Conservation (phyloP, 2,113 vertebrate genomes). For the Periophthalmus modestus region DNA sequence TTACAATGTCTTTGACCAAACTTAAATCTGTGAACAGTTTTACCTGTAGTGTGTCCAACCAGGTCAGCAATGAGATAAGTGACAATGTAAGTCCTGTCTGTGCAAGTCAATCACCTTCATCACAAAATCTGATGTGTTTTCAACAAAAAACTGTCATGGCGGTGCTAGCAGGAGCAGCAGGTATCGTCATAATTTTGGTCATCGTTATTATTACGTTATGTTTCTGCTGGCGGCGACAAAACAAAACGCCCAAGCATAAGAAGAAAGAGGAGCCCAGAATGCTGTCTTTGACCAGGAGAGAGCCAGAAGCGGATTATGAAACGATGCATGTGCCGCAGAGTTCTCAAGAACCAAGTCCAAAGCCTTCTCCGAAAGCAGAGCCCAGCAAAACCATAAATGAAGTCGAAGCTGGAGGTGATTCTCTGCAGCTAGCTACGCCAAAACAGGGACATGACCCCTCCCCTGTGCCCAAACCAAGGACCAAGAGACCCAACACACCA, state of each 20-base stretch:
- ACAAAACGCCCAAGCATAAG: not conserved
- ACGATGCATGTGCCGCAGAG: slow-evolving; percentile 28
- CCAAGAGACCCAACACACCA: slow-evolving; percentile 25
- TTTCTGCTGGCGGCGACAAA: slow-evolving; percentile 6
- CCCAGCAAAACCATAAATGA: slow-evolving; percentile 6
- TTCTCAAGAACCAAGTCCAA: not conserved
- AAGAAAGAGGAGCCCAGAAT: slow-evolving; percentile 22
- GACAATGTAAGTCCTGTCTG: slow-evolving; percentile 39
- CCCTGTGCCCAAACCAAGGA: slow-evolving; percentile 69
- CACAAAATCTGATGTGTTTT: slow-evolving; percentile 31
- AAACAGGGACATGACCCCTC: slow-evolving; percentile 29
- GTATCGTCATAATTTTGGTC: slow-evolving; percentile 45
- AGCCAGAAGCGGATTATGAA: slow-evolving; percentile 33
- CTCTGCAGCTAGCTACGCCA: not conserved
- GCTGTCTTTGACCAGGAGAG: slow-evolving; percentile 20
- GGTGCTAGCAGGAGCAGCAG: slow-evolving; percentile 33
- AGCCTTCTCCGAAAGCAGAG: slow-evolving; percentile 14
- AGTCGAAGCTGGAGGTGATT: slow-evolving; percentile 13
- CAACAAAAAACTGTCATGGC: slow-evolving; percentile 6
- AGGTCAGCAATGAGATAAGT: slow-evolving; percentile 45
- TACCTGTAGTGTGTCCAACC: slow-evolving; percentile 47
- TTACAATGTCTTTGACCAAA: slow-evolving; percentile 40
- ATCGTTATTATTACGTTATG: slow-evolving; percentile 20
- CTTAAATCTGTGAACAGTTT: slow-evolving; percentile 33
- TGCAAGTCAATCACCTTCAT: not conserved